phyloP scores from a whole-genome alignment of 1,140 invertebrate genomes.

The Bombus superbus region DNA sequence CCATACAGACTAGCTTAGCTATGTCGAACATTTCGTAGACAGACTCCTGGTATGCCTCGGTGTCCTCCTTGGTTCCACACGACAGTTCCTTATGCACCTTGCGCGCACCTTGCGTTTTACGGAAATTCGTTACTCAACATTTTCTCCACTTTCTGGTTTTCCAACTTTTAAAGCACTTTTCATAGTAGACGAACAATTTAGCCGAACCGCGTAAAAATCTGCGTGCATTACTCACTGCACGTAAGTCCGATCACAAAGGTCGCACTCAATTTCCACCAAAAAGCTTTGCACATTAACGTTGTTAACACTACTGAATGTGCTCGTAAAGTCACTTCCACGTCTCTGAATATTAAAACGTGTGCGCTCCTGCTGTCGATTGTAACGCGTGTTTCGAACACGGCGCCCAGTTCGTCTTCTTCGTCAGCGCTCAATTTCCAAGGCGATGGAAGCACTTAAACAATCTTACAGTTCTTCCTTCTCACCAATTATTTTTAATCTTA shows the following conservation, averaged over 20 bases:
- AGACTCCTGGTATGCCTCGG: background rate
- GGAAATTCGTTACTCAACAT: background rate
- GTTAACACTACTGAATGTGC: background rate
- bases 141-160: background rate
- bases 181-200: background rate
- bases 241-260: background rate
- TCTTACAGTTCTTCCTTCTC: background rate
- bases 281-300: background rate
- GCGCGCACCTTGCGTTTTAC: background rate
- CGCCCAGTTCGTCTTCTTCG: background rate
- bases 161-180: background rate
- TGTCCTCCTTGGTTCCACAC: background rate
- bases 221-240: background rate
- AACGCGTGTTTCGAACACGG: too few relatives aligned
- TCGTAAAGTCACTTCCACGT: background rate
- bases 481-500: background rate
- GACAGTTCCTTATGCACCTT: background rate
- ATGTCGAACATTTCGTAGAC: constrained; percentile 1
- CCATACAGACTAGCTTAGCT: background rate
- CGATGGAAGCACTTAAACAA: background rate
- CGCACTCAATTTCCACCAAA: background rate
- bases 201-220: background rate
- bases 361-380: too few relatives aligned
- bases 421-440: background rate
- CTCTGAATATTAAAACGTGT: background rate